Evolutionary conservation across 2,888 invertebrate genomes (phyloP).

Genomic region (Psylliodes chrysocephalus): DNA sequence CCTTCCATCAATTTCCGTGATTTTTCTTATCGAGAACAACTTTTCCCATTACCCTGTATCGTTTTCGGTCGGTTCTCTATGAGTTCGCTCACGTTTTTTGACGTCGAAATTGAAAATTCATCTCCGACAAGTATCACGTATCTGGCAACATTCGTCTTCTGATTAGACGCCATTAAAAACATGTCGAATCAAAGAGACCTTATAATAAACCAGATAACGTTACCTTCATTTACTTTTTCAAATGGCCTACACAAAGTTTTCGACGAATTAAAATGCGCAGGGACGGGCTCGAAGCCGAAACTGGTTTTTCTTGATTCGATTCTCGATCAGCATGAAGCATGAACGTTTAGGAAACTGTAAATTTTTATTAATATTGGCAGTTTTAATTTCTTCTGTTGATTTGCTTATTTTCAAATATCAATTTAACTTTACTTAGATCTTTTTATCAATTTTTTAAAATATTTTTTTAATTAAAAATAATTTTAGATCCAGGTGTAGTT

Average conservation of each 20-base stretch:
- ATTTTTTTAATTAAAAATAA: too few relatives aligned
- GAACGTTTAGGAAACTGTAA: too few relatives aligned
- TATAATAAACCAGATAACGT: constrained; percentile 48
- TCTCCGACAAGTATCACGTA: constrained; percentile 50
- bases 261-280: constrained; percentile 24
- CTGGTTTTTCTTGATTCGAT: not conserved
- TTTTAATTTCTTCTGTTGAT: too few relatives aligned
- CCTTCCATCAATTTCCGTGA: not conserved
- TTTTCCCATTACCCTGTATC: constrained; percentile 9
- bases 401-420: too few relatives aligned
- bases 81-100: constrained; percentile 32
- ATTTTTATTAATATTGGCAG: too few relatives aligned
- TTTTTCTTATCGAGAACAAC: constrained; percentile 8
- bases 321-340: too few relatives aligned
- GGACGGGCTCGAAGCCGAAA: not conserved
- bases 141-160: constrained; percentile 51
- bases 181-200: constrained; percentile 49
- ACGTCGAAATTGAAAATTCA: constrained; percentile 52
- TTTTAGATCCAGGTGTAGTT: too few relatives aligned
- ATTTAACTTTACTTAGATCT: too few relatives aligned
- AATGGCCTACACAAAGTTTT: constrained; percentile 37
- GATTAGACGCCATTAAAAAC: constrained; percentile 51
- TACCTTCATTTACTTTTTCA: constrained; percentile 42
- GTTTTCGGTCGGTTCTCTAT: constrained; percentile 15
- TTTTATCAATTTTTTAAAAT: too few relatives aligned